phyloP scores from a whole-genome alignment of 92 coral and sea anemone genomes.

The Porites cylindrica region DNA sequence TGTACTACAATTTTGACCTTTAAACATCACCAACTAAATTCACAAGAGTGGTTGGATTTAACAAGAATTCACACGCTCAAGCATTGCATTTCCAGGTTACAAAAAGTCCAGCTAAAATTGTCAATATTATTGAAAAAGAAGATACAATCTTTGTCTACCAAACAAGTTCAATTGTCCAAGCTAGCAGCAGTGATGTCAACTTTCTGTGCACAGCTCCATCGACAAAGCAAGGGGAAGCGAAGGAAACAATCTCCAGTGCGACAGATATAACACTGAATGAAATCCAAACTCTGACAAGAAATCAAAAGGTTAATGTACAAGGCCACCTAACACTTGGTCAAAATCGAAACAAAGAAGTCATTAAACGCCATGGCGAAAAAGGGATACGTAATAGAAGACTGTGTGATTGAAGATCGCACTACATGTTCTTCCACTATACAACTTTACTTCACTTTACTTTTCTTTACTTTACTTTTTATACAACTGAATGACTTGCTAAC shows the following conservation, averaged over 20 bases:
- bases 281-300: slow-evolving; percentile 18
- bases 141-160: neutral
- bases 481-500: slow-evolving; percentile 24
- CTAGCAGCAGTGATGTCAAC: neutral
- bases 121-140: slow-evolving; percentile 3
- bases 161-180: neutral
- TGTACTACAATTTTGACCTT: neutral
- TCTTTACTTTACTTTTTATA: no score
- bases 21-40: neutral
- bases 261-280: slow-evolving; percentile 42
- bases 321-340: slow-evolving; percentile 41
- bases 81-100: slow-evolving; percentile 18
- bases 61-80: slow-evolving; percentile 7
- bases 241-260: neutral
- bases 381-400: slow-evolving; percentile 58
- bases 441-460: neutral
- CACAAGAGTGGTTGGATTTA: slow-evolving; percentile 11
- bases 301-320: slow-evolving; percentile 41
- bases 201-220: neutral
- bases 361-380: slow-evolving; percentile 40
- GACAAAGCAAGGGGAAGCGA: slow-evolving; percentile 1
- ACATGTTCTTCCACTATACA: slow-evolving; percentile 48
- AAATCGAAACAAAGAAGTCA: slow-evolving; percentile 54
- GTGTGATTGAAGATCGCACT: slow-evolving; percentile 51
- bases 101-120: slow-evolving; percentile 21